phyloP scores from a whole-genome alignment of 2,113 vertebrate genomes.

The Psammodynastes pulverulentus region DNA sequence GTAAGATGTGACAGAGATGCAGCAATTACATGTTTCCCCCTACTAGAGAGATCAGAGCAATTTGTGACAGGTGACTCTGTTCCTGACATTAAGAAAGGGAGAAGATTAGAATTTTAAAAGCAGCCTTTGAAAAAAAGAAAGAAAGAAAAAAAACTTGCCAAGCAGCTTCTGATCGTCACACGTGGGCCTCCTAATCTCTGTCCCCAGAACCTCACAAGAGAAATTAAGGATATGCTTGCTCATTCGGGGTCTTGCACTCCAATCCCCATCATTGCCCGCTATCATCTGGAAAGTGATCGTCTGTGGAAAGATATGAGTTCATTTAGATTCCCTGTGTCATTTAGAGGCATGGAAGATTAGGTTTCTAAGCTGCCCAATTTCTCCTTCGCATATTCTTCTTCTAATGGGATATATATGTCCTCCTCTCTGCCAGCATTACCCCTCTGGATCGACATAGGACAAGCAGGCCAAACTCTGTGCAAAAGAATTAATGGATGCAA shows the following conservation, averaged over 20 bases:
- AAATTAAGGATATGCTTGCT: background rate
- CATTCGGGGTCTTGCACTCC: background rate
- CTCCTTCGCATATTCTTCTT: background rate
- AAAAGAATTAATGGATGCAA: background rate
- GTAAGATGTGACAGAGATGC: background rate
- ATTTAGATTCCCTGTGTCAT: background rate
- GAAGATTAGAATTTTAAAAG: background rate
- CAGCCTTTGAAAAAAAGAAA: background rate
- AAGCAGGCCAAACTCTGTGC: background rate
- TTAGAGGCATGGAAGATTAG: background rate
- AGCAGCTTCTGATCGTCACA: background rate
- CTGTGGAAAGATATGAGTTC: background rate
- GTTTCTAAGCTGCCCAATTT: background rate
- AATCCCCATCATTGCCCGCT: background rate
- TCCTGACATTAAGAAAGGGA: background rate
- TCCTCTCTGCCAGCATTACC: background rate
- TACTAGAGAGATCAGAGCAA: background rate
- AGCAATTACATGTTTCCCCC: background rate
- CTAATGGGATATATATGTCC: background rate
- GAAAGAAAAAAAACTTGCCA: background rate
- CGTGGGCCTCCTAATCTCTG: background rate
- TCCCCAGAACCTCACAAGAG: background rate
- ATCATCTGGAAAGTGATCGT: background rate
- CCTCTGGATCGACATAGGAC: background rate
- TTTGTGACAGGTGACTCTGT: slow-evolving; percentile 5